These are phyloP conservation scores for Micrasema minimum DNA, from an alignment of 1,140 invertebrate genomes.

Conservation along the genomic window DNA sequence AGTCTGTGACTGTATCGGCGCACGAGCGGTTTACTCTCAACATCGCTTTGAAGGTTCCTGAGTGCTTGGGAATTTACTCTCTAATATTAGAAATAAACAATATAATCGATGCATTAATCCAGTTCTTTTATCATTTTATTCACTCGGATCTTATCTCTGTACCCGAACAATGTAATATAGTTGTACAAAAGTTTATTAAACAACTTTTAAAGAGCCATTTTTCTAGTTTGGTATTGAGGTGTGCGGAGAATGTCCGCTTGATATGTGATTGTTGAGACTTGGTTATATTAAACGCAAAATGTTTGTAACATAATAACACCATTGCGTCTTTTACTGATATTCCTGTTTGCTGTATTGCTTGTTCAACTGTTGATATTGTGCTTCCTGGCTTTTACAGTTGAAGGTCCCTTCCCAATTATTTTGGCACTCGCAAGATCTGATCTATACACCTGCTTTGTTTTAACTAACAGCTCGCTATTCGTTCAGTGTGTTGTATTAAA, in stretches of 20 bases:
- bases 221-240: conserved; percentile 38
- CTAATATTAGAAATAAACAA: conserved; percentile 26
- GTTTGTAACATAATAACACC: conserved; percentile 31
- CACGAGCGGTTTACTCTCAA: conserved; percentile 29
- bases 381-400: background rate
- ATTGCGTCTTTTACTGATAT: conserved; percentile 20
- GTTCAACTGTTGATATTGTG: conserved; percentile 2
- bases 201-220: conserved; percentile 41
- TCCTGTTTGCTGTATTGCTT: background rate
- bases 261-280: conserved; percentile 43
- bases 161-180: conserved; percentile 44
- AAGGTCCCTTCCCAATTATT: background rate
- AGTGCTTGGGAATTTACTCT: conserved; percentile 24
- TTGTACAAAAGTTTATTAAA: conserved; percentile 45
- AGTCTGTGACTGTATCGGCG: conserved; percentile 12
- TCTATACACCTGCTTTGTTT: too few species aligned
- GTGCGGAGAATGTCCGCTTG: conserved; percentile 11
- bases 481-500: too few species aligned
- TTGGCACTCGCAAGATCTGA: too few species aligned
- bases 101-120: conserved; percentile 31
- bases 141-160: conserved; percentile 21
- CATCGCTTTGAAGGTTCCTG: conserved; percentile 36
- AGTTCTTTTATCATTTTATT: conserved; percentile 39
- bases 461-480: too few species aligned
- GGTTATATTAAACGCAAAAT: conserved; percentile 45